phyloP scores from a whole-genome alignment of 1,140 invertebrate species.

The Riptortus pedestris region DNA sequence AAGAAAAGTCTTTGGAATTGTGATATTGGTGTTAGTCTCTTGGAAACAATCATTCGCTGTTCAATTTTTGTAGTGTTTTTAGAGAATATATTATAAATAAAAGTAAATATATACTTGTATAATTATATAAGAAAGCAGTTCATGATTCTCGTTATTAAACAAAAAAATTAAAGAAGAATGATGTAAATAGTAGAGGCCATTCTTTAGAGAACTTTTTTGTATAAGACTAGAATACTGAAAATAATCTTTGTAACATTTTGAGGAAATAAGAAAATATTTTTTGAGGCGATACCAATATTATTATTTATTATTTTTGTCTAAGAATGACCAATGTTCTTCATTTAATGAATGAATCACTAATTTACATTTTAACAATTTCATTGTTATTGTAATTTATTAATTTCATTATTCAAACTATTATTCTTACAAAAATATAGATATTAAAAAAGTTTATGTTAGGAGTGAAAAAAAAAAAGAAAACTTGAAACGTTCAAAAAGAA shows the following conservation, averaged over 20 bases:
- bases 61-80: conserved; percentile 15
- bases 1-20: conserved; percentile 17
- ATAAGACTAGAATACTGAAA: not conserved
- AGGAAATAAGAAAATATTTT: conserved; percentile 10
- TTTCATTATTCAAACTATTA: too few species aligned
- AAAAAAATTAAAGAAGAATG: too few species aligned
- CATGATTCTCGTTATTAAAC: not conserved
- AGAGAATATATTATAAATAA: not conserved
- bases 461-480: not conserved
- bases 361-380: too few species aligned
- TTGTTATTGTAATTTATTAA: too few species aligned
- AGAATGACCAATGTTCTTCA: not conserved
- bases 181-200: conserved; percentile 10
- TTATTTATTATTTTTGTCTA: not conserved
- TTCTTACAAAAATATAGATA: too few species aligned
- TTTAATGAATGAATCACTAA: too few species aligned
- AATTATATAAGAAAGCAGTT: not conserved
- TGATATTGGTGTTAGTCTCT: conserved; percentile 18
- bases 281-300: not conserved
- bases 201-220: conserved; percentile 4
- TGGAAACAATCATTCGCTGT: conserved; percentile 14
- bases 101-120: not conserved
- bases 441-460: too few species aligned
- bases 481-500: too few species aligned
- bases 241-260: not conserved